Conservation (phyloP, 2,888 invertebrate species). For the Phaonia tiefii region DNA sequence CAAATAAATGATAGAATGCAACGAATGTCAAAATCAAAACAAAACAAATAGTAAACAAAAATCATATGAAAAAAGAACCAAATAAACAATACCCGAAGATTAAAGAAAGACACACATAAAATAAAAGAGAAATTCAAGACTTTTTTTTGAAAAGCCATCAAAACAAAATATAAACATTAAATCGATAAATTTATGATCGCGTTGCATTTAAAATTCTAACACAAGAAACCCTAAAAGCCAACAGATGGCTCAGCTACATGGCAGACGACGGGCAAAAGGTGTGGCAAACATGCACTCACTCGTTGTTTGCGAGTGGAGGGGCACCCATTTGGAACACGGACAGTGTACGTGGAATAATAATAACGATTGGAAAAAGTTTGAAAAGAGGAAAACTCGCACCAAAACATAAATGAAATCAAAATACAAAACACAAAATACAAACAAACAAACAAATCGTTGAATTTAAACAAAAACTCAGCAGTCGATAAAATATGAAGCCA, state of each 20-base stretch:
- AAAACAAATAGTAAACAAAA: constrained; percentile 38
- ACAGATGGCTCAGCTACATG: not conserved
- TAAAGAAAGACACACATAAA: not conserved
- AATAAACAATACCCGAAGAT: constrained; percentile 1
- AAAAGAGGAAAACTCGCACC: not conserved
- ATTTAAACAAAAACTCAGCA: not conserved
- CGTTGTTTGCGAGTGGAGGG: too few species aligned
- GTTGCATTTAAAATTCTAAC: constrained; percentile 18
- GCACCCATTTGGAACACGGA: too few species aligned
- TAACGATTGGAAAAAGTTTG: constrained; percentile 14
- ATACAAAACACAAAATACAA: constrained; percentile 1
- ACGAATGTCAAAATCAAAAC: constrained; percentile 44
- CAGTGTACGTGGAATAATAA: constrained; percentile 41
- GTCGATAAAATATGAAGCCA: constrained; percentile 5
- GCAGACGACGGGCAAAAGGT: constrained; percentile 37
- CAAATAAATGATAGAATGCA: too few species aligned
- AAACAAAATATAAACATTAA: constrained; percentile 57
- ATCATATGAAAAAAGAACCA: constrained; percentile 3
- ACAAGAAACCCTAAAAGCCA: not conserved
- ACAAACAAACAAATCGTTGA: constrained; percentile 14
- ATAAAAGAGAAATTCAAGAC: constrained; percentile 49
- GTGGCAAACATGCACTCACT: constrained; percentile 55
- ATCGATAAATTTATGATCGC: constrained; percentile 43
- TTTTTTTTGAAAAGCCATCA: constrained; percentile 37
- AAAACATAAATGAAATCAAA: constrained; percentile 12